These are phyloP conservation scores for Spodoptera litura DNA, from an alignment of 1,140 invertebrate genomes.

Conservation along the genomic window DNA sequence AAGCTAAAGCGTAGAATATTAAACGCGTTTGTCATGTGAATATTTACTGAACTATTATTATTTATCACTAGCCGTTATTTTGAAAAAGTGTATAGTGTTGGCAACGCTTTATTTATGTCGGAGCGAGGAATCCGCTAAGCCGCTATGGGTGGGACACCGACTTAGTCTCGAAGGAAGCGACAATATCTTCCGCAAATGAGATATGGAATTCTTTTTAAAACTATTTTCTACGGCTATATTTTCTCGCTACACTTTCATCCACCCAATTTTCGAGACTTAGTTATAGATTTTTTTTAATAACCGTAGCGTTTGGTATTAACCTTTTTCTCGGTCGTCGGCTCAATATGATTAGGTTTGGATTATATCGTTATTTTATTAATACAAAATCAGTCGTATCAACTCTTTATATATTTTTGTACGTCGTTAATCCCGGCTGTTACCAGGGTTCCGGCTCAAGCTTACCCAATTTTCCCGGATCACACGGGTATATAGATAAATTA, in stretches of 20 bases:
- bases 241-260: not conserved
- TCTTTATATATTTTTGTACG: conserved; percentile 19
- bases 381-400: not conserved
- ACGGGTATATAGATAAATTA: not conserved
- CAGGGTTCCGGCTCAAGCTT: conserved; percentile 3
- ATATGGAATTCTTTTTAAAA: not conserved
- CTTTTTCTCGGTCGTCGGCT: too few relatives aligned
- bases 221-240: not conserved
- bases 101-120: conserved; percentile 41
- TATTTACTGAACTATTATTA: conserved; percentile 38
- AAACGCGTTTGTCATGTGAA: conserved; percentile 37
- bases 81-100: conserved; percentile 39
- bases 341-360: not conserved
- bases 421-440: conserved; percentile 26
- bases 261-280: not conserved
- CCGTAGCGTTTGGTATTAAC: too few relatives aligned
- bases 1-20: conserved; percentile 39
- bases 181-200: conserved; percentile 30
- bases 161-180: conserved; percentile 23
- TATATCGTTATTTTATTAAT: conserved; percentile 14
- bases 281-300: not conserved
- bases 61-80: conserved; percentile 25
- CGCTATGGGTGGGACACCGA: conserved; percentile 9
- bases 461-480: conserved; percentile 2
- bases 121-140: conserved; percentile 38